Evolutionary conservation across 2,113 vertebrate genomes (phyloP), one percentile per base, ranked within the genome.

Genomic region (Hippocampus mohnikei): DNA sequence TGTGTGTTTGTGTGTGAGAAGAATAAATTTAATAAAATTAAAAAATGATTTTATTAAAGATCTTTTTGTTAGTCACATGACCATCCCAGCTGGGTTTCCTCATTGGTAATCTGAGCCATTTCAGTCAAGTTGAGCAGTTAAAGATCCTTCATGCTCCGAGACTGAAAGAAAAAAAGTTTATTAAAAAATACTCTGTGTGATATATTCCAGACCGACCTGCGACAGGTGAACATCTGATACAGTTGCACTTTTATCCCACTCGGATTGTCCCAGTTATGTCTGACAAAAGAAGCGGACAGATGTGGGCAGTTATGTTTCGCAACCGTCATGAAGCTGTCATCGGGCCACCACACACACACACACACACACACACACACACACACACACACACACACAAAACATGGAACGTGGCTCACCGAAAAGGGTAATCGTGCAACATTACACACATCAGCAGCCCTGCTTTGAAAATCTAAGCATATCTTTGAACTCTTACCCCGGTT

Each of bases 251-350:
- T 29, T 29, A 29, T 29, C 29, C 3, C 29, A 29, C 29, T 29
- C 29, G 3, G 29, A 29, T 29, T 29, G 29, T 29, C 29, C 29
- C 29, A 29, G 29, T 29, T 29, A 29, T 81, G 81, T 74, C 85
- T 84, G 85, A 87, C 85, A 87, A 86, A 88, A 87, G 88, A 82
- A 72, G 82, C 74, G 84, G 78, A 67, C 85, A 91, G 87, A 90
- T 88, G 86, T 90, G 81, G 77, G 81, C 81, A 75, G 70, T 69
- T 79, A 86, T 87, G 84, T 82, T 88, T 74, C 79, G 82, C 42
- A 80, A 85, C 81, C 71, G 25, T 82, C 79, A 74, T 79, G 81
- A 85, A 85, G 77, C 88, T 84, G 73, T 84, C 88, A 83, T 83
- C 75, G 65, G 86, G 78, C 86, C 80, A 82, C 87, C 89, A 87